These are phyloP conservation scores for Gopherus flavomarginatus DNA, from an alignment of 2,113 vertebrate genomes.

Conservation along the genomic window DNA sequence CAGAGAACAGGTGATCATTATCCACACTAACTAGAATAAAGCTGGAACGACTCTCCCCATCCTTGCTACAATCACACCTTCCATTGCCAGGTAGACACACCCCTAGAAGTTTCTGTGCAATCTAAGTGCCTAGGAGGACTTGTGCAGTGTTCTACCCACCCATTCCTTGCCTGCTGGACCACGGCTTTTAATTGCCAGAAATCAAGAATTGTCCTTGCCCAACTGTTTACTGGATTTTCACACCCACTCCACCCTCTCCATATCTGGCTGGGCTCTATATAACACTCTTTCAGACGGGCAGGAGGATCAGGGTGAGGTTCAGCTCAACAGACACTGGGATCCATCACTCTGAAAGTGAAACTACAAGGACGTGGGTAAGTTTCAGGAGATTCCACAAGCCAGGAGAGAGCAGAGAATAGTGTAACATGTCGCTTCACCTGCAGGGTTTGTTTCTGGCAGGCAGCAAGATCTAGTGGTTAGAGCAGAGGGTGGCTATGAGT, in stretches of 20 bases:
- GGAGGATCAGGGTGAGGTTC: background rate
- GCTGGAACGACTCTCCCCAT: too few relatives aligned
- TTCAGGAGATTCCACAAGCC: background rate
- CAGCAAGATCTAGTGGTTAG: background rate
- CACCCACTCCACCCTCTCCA: background rate
- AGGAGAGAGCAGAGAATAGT: background rate
- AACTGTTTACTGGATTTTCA: background rate
- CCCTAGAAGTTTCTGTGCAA: background rate
- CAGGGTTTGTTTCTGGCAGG: background rate
- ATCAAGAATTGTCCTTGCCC: background rate
- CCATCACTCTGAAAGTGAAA: background rate
- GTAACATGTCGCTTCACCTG: too few relatives aligned
- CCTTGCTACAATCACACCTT: background rate
- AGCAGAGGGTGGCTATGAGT: background rate
- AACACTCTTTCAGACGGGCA: background rate
- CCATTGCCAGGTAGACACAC: background rate
- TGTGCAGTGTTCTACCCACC: too few relatives aligned
- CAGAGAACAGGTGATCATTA: background rate
- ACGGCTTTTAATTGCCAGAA: background rate
- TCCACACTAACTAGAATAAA: background rate
- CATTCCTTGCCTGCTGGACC: too few relatives aligned
- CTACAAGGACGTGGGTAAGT: background rate
- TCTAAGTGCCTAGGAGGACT: background rate
- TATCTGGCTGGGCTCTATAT: background rate
- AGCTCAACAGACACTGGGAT: background rate